phyloP scores from a whole-genome alignment of 2,797 vertebrate genomes.

The Syndactyla subalaris region DNA sequence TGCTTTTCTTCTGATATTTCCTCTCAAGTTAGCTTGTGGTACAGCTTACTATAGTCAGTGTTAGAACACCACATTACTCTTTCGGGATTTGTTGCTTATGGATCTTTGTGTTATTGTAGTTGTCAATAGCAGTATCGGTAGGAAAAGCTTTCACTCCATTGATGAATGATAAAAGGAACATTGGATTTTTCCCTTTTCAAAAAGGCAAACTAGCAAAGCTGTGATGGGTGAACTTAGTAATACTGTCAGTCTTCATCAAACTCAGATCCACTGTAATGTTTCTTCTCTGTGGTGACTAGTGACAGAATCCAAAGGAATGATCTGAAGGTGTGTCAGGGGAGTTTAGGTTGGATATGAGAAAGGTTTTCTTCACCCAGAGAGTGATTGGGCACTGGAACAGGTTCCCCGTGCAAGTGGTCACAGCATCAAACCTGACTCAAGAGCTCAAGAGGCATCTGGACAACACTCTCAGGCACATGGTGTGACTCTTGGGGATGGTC shows the following conservation, averaged over 20 bases:
- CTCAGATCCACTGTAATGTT: background rate
- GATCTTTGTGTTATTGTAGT: background rate
- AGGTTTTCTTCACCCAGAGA: background rate
- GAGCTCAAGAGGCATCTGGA: background rate
- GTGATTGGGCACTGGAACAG: background rate
- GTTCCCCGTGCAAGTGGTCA: background rate
- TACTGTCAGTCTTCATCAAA: background rate
- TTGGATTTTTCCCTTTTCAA: background rate
- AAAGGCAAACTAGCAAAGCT: background rate
- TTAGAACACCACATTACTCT: background rate
- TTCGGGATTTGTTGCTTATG: background rate
- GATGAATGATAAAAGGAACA: background rate
- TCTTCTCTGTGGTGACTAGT: background rate
- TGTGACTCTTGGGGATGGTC: background rate
- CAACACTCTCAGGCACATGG: too few species aligned
- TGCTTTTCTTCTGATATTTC: background rate
- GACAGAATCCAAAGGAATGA: background rate
- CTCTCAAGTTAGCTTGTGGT: background rate
- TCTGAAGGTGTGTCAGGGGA: background rate
- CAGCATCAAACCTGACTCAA: background rate
- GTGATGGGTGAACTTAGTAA: background rate
- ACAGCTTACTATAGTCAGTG: background rate
- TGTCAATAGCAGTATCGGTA: accelerated
- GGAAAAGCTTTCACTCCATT: background rate
- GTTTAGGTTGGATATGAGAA: background rate